Evolutionary conservation across 2,113 vertebrate genomes (phyloP).

Genomic region (Malurus cyaneus): DNA sequence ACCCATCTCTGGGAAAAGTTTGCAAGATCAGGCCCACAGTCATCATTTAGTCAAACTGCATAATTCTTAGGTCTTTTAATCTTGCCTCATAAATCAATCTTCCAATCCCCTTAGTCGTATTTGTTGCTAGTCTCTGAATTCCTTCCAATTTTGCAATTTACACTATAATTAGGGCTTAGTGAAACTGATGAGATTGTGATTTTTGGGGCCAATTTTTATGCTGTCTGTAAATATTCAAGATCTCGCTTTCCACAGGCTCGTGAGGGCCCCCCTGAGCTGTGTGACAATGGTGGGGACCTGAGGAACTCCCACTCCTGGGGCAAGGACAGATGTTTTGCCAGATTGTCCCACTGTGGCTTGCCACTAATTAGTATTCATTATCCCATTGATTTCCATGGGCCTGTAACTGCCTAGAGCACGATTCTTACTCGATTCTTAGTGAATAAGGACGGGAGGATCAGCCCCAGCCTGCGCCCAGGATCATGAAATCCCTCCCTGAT

Average conservation of each 20-base stretch:
- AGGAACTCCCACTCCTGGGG: not conserved
- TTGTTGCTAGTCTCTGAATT: constrained; percentile 57
- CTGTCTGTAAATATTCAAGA: constrained; percentile 35
- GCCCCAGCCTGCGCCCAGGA: not conserved
- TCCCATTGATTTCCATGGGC: not conserved
- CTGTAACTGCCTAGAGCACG: not conserved
- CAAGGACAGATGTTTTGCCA: constrained; percentile 21
- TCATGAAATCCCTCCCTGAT: not conserved
- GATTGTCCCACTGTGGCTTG: constrained; percentile 3
- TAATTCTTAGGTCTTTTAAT: constrained; percentile 46
- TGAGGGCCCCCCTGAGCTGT: not conserved
- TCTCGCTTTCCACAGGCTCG: not conserved
- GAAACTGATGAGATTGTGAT: constrained; percentile 58
- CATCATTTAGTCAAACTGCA: constrained; percentile 36
- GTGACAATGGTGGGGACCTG: not conserved
- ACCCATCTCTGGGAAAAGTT: constrained; percentile 26
- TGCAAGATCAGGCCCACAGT: not conserved
- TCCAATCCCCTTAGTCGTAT: constrained; percentile 15
- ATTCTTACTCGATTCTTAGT: not conserved
- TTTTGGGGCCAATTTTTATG: constrained; percentile 33
- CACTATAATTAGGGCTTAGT: constrained; percentile 60
- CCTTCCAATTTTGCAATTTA: constrained; percentile 62
- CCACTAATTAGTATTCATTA: constrained; percentile 9
- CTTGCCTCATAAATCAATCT: constrained; percentile 49
- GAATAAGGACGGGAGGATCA: not conserved